A percentile compares a stretch with the other conserved stretches of the same genome.
Conservation (phyloP, 2,113 vertebrate genomes). For the Cervus canadensis region DNA sequence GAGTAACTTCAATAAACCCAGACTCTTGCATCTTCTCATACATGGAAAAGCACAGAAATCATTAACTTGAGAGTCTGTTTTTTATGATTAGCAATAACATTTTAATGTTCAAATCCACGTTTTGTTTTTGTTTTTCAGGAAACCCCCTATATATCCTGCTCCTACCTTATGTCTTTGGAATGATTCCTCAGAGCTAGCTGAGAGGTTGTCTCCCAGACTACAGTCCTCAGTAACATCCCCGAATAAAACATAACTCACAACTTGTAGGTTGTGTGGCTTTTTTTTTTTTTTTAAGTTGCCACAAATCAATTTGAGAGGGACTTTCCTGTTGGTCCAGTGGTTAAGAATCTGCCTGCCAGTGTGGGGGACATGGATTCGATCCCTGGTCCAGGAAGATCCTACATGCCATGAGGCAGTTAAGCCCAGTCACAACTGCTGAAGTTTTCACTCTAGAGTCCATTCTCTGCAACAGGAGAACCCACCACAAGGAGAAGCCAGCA, state of each 20-base stretch:
- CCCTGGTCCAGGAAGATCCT: background rate
- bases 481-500: background rate
- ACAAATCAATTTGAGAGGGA: background rate
- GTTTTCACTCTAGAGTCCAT: background rate
- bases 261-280: background rate
- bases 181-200: background rate
- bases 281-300: background rate
- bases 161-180: background rate
- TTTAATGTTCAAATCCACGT: background rate
- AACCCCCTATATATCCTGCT: background rate
- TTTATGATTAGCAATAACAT: background rate
- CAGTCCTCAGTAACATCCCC: background rate
- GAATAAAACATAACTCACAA: background rate
- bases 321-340: background rate
- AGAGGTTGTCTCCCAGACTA: background rate
- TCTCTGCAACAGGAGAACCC: background rate
- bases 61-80: background rate
- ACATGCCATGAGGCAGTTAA: background rate
- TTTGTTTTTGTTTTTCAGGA: background rate
- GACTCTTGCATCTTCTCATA: background rate
- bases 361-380: background rate
- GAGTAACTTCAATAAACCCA: background rate
- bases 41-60: background rate
- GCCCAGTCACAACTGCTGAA: background rate
- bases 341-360: background rate